Base-by-base conservation (phyloP, 2,888 invertebrate species). In the Rapana venosa region DNA sequence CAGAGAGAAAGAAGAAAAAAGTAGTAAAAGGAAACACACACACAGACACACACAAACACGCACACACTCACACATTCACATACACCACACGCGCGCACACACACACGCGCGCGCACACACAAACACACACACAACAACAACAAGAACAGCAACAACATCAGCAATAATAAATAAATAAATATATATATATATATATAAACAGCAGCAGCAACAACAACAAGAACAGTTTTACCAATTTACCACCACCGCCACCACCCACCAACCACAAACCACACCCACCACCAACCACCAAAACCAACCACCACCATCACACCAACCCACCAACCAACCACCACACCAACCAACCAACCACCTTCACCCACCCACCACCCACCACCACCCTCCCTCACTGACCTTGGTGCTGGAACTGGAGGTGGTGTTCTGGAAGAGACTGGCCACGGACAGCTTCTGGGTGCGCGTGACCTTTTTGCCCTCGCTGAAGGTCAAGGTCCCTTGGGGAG, bases 401-500 rank as follows among this genome's bases (percentile, higher is more conserved):
- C 92, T 91, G 0, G 88, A 58, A 88, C 91, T 93, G 79, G 93
- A 91, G 0, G 88, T 36, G 11, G 94, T 94, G 17, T 94, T 94
- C 87, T 93, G 93, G 91, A 95, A 95, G 35, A 95, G 92, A 13
- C 93, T 94, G 84, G 87, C 91, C 66, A 91, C 91, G 20, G 94
- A 93, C 36, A 95, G 93, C 90, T 94, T 94, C 32, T 93, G 93
- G n/a, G 93, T 92, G 88, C 94, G 94, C 87, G 92, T 92, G 87
- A 92, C 92, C 89, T 94, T 94, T 47, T 93, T 91, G 26, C 92
- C 93, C 88, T 94, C 94, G 22, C 91, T 93, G 88, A 91, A 92
- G 32, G 93, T 93, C 35, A 94, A 88, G 0, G 94, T 94, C 20
- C 94, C 94, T 90, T 94, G 94, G 0, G 94, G 94, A 85, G 94